Base-by-base conservation (phyloP, 2,113 vertebrate species). In the Nymphicus hollandicus region DNA sequence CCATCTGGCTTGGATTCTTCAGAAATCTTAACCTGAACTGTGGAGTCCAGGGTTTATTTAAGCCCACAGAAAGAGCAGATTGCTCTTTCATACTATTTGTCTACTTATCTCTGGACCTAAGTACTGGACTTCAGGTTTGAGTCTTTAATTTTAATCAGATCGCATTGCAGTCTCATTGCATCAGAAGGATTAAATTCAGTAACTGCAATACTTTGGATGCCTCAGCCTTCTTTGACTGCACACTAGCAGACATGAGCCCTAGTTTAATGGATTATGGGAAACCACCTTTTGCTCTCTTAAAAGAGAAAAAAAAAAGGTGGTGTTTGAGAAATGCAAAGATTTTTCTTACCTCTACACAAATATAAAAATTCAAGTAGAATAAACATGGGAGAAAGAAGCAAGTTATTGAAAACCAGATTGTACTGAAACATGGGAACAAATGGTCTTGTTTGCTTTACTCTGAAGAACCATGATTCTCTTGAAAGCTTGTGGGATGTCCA, bases 71-170 rank as follows among this genome's bases (percentile, higher is more conserved):
- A 58, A 24, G 56, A 58, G 72, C 49, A 85, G 27, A 81, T 39
- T 50, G 22, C 25, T 72, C 55, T 72, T 95, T 88, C 49, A 29
- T 52, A 14, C 64, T 77, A n/a, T 95, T 74, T 86, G 79, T 95
- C 56, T 96, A 7, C 50, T 86, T 90, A n/a, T 86, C 52, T 84
- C 78, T 84, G 77, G 84, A 90, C 74, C 37, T 13, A 81, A 89
- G 77, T 91, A 64, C 92, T 92, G 94, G 93, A 83, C 94, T 90
- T 90, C 70, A 91, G 58, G n/a, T 86, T 60, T 55, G 68, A 91
- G 79, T 86, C 71, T 92, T 96, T 80, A 79, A 93, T 53, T 85
- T 80, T 92, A 95, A 95, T 96, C 94, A 91, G 86, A 91, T 85
- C 0, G 0, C 70, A 63, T 76, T 89, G 65, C 47, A 95, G 55